Evolutionary conservation across 2,888 invertebrate species (phyloP).

Genomic region (Hydrotaea cyrtoneurina): DNA sequence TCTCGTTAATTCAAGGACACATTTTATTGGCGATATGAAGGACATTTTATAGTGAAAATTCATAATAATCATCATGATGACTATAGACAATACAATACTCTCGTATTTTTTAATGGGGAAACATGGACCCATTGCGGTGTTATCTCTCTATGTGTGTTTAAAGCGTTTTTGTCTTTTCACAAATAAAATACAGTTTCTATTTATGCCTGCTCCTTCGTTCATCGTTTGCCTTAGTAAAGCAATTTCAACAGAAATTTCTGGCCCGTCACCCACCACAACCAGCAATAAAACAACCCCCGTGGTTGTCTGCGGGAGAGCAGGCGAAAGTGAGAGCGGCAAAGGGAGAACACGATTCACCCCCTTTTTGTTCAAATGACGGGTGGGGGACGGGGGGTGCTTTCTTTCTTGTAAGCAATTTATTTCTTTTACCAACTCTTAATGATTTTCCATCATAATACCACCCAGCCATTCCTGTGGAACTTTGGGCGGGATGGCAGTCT

Average conservation of each 20-base stretch:
- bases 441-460: constrained; percentile 52
- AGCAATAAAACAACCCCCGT: constrained; percentile 20
- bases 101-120: constrained; percentile 21
- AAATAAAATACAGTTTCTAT: constrained; percentile 12
- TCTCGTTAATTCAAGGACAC: constrained; percentile 17
- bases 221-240: constrained; percentile 29
- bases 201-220: not conserved
- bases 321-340: not conserved
- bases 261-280: not conserved
- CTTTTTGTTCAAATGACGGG: too few relatives aligned
- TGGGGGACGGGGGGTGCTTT: not conserved
- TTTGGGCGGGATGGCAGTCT: not conserved
- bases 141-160: not conserved
- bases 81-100: constrained; percentile 16
- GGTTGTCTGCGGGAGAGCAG: not conserved
- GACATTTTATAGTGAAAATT: constrained; percentile 31
- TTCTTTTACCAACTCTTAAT: constrained; percentile 50
- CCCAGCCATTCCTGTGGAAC: constrained; percentile 1
- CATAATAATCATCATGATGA: constrained; percentile 20
- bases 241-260: constrained; percentile 40
- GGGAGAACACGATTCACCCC: not conserved
- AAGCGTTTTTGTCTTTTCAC: not conserved
- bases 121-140: constrained; percentile 23
- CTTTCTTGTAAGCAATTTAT: constrained; percentile 47
- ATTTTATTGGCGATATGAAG: constrained; percentile 9